A percentile compares a stretch with the other conserved stretches of the same genome.
Evolutionary conservation across 2,888 invertebrate genomes (phyloP).

Genomic region (Macrophya annulata): DNA sequence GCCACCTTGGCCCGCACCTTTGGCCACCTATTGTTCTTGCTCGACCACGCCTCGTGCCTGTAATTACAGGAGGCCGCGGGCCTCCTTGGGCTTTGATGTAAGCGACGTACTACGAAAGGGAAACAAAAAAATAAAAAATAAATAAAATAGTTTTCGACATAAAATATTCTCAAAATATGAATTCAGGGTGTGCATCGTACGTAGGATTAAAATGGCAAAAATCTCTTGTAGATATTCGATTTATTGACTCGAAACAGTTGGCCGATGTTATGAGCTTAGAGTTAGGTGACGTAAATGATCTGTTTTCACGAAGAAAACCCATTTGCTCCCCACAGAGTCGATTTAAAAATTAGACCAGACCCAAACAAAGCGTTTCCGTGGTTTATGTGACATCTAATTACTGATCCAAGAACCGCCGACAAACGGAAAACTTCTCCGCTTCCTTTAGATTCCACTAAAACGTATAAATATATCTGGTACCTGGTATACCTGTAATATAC

Average conservation of each 20-base stretch:
- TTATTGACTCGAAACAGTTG: constrained; percentile 17
- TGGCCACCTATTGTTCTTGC: constrained; percentile 76
- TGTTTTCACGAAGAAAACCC: constrained; percentile 67
- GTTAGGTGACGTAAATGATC: constrained; percentile 67
- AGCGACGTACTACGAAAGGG: constrained; percentile 64
- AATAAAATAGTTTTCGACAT: not conserved
- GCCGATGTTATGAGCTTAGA: not conserved
- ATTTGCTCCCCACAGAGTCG: constrained; percentile 14
- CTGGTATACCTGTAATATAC: not conserved
- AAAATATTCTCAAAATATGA: constrained; percentile 23
- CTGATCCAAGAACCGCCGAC: constrained; percentile 54
- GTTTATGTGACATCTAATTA: constrained; percentile 76
- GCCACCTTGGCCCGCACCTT: constrained; percentile 61
- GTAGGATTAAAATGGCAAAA: not conserved
- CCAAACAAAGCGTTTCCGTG: constrained; percentile 70
- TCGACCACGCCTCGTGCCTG: constrained; percentile 78
- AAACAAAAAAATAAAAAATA: not conserved
- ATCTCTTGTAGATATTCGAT: constrained; percentile 9
- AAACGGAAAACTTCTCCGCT: constrained; percentile 42
- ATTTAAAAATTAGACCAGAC: constrained; percentile 61
- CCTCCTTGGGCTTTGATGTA: constrained; percentile 77
- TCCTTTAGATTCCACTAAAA: not conserved
- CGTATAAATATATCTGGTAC: not conserved
- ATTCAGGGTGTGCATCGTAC: not conserved
- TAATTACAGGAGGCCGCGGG: constrained; percentile 75